Conservation (phyloP, 2,113 vertebrate genomes). For the Mesocricetus auratus region DNA sequence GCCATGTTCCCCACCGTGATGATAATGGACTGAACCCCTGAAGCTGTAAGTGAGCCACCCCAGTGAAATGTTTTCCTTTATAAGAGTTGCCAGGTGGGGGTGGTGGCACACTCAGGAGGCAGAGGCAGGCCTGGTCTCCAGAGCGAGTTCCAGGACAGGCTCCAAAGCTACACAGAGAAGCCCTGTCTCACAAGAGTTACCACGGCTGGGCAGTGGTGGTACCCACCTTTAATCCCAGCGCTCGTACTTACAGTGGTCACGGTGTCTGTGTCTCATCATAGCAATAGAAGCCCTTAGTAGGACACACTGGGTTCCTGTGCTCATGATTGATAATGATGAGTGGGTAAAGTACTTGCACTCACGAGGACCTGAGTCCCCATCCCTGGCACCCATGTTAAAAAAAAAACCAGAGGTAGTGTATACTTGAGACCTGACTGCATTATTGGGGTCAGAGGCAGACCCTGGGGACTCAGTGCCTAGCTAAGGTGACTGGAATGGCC, state of each 20-base stretch:
- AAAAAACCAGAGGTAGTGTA: neutral
- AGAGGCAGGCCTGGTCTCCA: too few relatives aligned
- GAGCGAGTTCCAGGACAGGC: too few relatives aligned
- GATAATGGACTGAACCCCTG: neutral
- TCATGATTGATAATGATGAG: neutral
- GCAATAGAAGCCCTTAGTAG: too few relatives aligned
- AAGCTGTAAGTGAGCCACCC: neutral
- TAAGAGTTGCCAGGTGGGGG: neutral
- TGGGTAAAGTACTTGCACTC: neutral
- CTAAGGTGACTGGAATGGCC: neutral
- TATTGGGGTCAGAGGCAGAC: neutral
- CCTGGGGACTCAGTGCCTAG: neutral
- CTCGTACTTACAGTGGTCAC: neutral
- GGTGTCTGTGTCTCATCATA: too few relatives aligned
- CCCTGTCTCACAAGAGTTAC: too few relatives aligned
- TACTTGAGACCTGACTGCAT: neutral
- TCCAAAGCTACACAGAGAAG: too few relatives aligned
- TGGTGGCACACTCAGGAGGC: too few relatives aligned
- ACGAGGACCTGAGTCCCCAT: neutral
- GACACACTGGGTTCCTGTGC: neutral
- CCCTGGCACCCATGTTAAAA: neutral
- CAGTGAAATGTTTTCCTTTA: neutral
- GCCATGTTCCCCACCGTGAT: neutral
- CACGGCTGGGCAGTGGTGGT: too few relatives aligned
- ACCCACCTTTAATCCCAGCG: too few relatives aligned